These are phyloP conservation scores for Ormyrus pomaceus DNA, from an alignment of 2,888 invertebrate genomes.

Conservation along the genomic window DNA sequence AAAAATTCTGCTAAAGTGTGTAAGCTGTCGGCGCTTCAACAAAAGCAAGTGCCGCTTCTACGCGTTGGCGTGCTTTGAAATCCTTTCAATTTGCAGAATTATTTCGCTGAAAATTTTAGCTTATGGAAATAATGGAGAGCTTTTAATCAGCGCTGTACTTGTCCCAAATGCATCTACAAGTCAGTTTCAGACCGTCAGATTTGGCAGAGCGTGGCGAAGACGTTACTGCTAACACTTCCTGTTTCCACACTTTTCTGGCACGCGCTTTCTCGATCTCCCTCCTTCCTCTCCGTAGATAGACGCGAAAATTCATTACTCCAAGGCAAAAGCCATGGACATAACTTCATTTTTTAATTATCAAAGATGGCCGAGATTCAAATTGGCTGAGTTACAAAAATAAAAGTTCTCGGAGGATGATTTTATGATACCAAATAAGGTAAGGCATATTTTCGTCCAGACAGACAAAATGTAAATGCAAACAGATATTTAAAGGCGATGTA, in stretches of 20 bases:
- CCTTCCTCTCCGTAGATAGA: neutral
- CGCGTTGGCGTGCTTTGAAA: too few relatives aligned
- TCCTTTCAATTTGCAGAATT: too few relatives aligned
- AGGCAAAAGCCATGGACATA: constrained; percentile 10
- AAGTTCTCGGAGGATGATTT: constrained; percentile 32
- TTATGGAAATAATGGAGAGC: neutral
- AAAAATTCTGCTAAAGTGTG: too few relatives aligned
- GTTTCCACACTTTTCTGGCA: constrained; percentile 53
- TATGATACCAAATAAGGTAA: constrained; percentile 24
- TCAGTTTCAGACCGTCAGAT: constrained; percentile 37
- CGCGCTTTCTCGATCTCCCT: neutral
- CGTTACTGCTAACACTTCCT: constrained; percentile 54
- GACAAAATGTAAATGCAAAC: constrained; percentile 31
- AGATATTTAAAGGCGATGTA: constrained; percentile 19
- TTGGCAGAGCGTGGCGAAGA: constrained; percentile 49
- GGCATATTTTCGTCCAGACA: constrained; percentile 18
- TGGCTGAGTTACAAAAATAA: constrained; percentile 45
- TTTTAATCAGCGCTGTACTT: constrained; percentile 39
- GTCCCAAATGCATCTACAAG: constrained; percentile 42
- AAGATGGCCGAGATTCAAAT: constrained; percentile 46
- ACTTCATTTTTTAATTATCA: constrained; percentile 51
- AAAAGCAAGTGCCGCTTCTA: too few relatives aligned
- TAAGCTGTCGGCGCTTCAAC: too few relatives aligned
- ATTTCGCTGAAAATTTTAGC: too few relatives aligned
- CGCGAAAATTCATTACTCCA: constrained; percentile 43